A percentile compares a stretch with the other conserved stretches of the same genome.
These are phyloP conservation scores for Megalurothrips usitatus DNA, from an alignment of 2,888 invertebrate genomes.

Conservation along the genomic window DNA sequence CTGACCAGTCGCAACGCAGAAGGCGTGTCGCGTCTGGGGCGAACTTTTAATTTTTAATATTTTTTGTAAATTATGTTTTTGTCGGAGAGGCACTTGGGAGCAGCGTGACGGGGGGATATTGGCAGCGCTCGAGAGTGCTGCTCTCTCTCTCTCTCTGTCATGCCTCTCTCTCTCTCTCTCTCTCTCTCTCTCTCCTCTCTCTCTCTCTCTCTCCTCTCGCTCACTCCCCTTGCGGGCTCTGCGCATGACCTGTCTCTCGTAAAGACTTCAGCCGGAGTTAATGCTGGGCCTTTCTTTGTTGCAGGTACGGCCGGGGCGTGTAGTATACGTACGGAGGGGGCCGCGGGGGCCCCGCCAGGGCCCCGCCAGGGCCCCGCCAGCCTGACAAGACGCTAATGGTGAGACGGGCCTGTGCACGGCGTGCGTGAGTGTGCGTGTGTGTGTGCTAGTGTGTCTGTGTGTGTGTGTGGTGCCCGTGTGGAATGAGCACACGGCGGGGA, in stretches of 20 bases:
- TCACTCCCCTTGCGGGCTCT: not conserved
- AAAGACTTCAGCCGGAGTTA: constrained; percentile 17
- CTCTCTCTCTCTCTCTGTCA: not conserved
- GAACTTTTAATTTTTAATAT: too few species aligned
- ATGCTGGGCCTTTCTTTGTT: constrained; percentile 16
- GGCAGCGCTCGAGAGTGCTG: too few species aligned
- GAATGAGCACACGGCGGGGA: not conserved
- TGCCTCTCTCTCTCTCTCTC: constrained; percentile 7
- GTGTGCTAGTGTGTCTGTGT: not conserved
- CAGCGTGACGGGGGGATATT: too few species aligned
- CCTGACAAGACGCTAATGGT: constrained; percentile 21
- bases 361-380: not conserved
- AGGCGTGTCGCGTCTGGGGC: too few species aligned
- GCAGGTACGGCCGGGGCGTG: too few species aligned
- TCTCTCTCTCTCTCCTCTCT: constrained; percentile 27
- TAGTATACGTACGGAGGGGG: too few species aligned
- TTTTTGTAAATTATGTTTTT: too few species aligned
- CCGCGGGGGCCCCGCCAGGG: too few species aligned
- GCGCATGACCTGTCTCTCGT: not conserved
- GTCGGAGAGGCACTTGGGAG: too few species aligned
- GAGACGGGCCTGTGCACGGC: not conserved
- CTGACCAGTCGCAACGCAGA: too few species aligned
- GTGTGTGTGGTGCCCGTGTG: not conserved
- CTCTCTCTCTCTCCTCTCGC: constrained; percentile 25
- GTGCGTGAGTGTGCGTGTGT: not conserved